A percentile compares a stretch with the other conserved stretches of the same genome.
Conservation (phyloP, 2,797 vertebrate species). For the Choloepus didactylus region DNA sequence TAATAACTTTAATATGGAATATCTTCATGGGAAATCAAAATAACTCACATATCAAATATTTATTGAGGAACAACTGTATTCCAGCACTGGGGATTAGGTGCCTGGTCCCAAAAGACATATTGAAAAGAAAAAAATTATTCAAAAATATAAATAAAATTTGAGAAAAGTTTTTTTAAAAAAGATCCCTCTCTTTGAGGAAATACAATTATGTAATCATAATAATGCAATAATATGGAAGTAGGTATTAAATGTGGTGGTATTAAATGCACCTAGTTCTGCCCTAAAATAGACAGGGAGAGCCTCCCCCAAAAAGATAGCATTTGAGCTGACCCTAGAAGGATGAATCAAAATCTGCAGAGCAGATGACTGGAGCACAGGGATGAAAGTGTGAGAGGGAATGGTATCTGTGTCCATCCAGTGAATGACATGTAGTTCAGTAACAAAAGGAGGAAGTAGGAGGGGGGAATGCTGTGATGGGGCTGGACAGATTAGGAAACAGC, state of each 20-base stretch:
- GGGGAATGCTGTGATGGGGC: no score
- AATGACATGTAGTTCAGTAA: background rate
- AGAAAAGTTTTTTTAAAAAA: background rate
- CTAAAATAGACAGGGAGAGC: background rate
- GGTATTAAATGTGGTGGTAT: background rate
- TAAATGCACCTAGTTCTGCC: background rate
- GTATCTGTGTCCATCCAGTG: background rate
- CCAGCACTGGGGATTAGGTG: background rate
- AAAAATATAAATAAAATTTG: background rate
- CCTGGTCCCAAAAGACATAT: background rate
- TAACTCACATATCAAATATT: background rate
- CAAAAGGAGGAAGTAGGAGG: background rate
- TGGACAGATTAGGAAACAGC: background rate
- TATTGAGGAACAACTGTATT: background rate
- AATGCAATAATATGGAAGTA: background rate
- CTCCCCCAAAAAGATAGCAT: background rate
- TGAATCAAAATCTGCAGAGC: background rate
- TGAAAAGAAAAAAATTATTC: background rate
- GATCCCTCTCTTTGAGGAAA: background rate
- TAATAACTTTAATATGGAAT: background rate
- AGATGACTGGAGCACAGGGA: background rate
- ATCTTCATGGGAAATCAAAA: conserved; percentile 4
- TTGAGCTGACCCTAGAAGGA: background rate
- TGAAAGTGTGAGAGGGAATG: rapidly evolving
- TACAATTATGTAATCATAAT: background rate